Conservation (phyloP, 2,113 vertebrate genomes). For the Tyrannus savana region DNA sequence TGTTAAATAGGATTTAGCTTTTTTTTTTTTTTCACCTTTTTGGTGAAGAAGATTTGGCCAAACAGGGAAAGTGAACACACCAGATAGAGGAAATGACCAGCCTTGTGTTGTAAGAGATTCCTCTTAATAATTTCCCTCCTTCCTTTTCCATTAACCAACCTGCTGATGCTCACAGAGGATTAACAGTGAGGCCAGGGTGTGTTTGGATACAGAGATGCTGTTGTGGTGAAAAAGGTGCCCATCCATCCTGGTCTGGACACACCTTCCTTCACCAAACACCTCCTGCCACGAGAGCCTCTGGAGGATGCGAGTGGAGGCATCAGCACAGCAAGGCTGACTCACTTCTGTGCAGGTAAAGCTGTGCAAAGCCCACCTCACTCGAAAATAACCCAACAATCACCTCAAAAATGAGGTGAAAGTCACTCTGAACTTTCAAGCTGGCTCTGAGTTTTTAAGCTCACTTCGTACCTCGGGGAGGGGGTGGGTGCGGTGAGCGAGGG, state of each 20-base stretch:
- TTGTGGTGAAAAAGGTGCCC: background rate
- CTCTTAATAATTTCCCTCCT: background rate
- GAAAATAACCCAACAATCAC: accelerated
- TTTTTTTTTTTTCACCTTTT: too few relatives aligned
- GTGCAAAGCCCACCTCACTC: background rate
- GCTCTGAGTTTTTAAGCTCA: background rate
- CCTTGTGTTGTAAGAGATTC: background rate
- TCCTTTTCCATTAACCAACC: background rate
- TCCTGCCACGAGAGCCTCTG: background rate
- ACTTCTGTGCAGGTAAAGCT: too few relatives aligned
- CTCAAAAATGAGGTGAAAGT: background rate
- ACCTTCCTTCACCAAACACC: background rate
- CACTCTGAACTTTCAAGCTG: background rate
- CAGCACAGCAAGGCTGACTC: background rate
- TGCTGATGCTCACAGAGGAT: accelerated
- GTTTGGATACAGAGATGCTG: background rate
- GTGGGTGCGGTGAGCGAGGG: accelerated
- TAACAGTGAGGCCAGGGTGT: background rate
- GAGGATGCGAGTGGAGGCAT: accelerated
- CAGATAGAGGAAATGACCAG: background rate
- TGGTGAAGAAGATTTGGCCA: background rate
- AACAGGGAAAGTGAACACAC: background rate
- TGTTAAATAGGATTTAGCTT: background rate
- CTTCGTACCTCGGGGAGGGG: too few relatives aligned
- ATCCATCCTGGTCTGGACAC: background rate